phyloP scores from a whole-genome alignment of 2,888 invertebrate genomes.

The Protula sp. region DNA sequence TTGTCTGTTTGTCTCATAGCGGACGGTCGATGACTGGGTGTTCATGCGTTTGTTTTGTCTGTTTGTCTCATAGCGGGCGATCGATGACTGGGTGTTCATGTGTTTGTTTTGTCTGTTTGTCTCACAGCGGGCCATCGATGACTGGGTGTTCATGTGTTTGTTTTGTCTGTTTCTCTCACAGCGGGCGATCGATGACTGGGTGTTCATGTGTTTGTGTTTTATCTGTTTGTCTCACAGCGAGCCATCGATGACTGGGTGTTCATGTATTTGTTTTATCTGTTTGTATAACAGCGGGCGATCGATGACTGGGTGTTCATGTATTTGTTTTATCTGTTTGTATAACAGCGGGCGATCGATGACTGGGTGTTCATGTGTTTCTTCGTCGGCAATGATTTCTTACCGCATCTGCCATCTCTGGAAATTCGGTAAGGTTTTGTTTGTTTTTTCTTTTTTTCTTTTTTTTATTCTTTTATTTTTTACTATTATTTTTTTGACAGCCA shows the following conservation, averaged over 20 bases:
- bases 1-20: too few species aligned
- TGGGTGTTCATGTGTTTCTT: conserved; percentile 99
- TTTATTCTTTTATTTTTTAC: too few species aligned
- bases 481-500: too few species aligned
- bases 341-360: conserved; percentile 81
- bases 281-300: conserved; percentile 63
- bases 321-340: conserved; percentile 8
- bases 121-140: not conserved
- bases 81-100: not conserved
- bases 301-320: conserved; percentile 97
- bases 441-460: too few species aligned
- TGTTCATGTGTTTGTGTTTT: conserved; percentile 64
- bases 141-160: not conserved
- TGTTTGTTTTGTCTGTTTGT: not conserved
- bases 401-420: conserved; percentile 95
- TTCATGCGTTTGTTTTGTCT: too few species aligned
- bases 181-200: conserved; percentile 95
- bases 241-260: conserved; percentile 53
- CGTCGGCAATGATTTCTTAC: conserved; percentile 97
- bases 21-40: too few species aligned
- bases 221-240: conserved; percentile 54
- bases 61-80: too few species aligned
- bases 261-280: not conserved
- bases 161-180: conserved; percentile 31
- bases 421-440: too few species aligned